phyloP scores from a whole-genome alignment of 2,797 vertebrate species.

The Malurus leucopterus region DNA sequence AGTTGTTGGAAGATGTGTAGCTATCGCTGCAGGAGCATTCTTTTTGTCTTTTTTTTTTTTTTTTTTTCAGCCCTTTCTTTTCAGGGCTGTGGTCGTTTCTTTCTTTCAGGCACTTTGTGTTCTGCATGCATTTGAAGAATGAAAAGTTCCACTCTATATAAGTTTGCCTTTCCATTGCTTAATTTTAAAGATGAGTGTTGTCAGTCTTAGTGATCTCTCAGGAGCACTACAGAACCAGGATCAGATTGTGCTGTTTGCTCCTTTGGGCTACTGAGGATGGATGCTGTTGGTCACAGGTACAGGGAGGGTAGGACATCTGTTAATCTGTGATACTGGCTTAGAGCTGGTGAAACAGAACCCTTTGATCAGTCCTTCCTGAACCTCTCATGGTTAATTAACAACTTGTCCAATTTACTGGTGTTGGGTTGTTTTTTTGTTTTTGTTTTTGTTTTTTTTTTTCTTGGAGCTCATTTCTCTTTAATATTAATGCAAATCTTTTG shows the following conservation, averaged over 20 bases:
- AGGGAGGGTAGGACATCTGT: background rate
- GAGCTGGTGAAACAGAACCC: background rate
- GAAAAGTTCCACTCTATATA: background rate
- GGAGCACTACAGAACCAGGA: background rate
- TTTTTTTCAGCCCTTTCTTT: background rate
- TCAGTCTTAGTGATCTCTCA: background rate
- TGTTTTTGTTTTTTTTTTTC: background rate
- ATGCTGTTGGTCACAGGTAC: background rate
- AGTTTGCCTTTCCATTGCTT: background rate
- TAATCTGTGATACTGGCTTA: background rate
- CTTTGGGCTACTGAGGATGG: background rate
- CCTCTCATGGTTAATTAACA: background rate
- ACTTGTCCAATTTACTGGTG: background rate
- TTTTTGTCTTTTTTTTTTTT: background rate
- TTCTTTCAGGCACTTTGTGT: background rate
- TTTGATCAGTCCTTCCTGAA: background rate
- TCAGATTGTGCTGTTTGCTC: background rate
- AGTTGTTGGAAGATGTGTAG: background rate
- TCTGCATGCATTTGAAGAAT: background rate
- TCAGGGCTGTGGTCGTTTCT: background rate
- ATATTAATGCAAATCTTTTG: background rate
- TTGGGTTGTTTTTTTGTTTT: background rate
- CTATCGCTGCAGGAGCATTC: rapidly evolving
- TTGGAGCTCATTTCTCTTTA: background rate
- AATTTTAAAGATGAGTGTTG: background rate